Evolutionary conservation across 2,888 invertebrate species (phyloP).

Genomic region (Andrena marginata): DNA sequence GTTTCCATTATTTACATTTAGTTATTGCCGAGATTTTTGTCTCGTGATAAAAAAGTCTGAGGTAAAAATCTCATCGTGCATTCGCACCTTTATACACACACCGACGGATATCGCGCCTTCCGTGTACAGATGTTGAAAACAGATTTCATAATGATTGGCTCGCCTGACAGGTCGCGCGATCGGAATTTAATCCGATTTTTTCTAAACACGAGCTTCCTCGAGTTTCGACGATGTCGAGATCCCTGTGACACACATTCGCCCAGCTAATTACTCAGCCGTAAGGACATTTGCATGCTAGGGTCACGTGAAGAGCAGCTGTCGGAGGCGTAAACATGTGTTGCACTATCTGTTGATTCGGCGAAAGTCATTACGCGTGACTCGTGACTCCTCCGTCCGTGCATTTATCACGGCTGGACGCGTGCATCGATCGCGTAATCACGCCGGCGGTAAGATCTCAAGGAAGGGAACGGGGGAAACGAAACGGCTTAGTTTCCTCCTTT

Average conservation of each 20-base stretch:
- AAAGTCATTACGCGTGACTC: constrained; percentile 57
- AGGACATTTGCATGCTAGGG: constrained; percentile 36
- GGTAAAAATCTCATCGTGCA: too few species aligned
- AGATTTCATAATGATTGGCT: too few species aligned
- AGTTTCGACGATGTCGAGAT: not conserved
- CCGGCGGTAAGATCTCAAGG: not conserved
- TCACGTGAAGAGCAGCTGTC: constrained; percentile 65
- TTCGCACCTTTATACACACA: too few species aligned
- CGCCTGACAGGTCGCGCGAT: not conserved
- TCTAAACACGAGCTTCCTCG: not conserved
- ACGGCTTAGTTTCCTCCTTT: not conserved
- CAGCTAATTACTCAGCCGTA: constrained; percentile 54
- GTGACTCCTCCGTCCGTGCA: constrained; percentile 31
- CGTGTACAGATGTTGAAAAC: too few species aligned
- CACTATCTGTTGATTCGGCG: constrained; percentile 66
- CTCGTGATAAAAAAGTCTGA: too few species aligned
- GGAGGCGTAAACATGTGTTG: constrained; percentile 55
- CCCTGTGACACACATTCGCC: constrained; percentile 19
- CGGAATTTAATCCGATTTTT: constrained; percentile 1
- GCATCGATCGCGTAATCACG: constrained; percentile 25
- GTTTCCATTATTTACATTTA: too few species aligned
- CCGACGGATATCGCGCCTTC: too few species aligned
- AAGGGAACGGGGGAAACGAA: not conserved
- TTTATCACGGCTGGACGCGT: constrained; percentile 33
- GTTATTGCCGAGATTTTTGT: too few species aligned